These are phyloP conservation scores for Periophthalmodon schlosseri DNA, from an alignment of 2,113 vertebrate species.

Conservation along the genomic window DNA sequence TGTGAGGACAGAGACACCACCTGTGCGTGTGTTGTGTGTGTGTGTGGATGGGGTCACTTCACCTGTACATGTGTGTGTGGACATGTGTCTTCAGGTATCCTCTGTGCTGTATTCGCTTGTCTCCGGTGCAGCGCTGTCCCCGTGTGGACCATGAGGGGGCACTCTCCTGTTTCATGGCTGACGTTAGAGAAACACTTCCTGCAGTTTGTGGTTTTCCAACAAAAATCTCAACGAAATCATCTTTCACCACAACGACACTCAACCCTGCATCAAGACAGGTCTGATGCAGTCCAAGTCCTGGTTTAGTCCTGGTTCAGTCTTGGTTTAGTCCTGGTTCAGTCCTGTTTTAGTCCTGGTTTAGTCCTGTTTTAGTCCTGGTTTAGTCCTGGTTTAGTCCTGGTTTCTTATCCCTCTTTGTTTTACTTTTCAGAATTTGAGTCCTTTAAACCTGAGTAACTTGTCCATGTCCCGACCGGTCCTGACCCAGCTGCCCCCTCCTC, in stretches of 20 bases:
- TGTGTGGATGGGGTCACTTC: neutral
- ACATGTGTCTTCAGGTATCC: conserved; percentile 80
- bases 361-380: neutral
- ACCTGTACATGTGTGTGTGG: neutral
- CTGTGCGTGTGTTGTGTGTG: neutral
- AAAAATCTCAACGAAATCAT: conserved; percentile 78
- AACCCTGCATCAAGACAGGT: conserved; percentile 37
- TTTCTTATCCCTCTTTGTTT: neutral
- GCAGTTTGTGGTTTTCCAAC: conserved; percentile 84
- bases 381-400: neutral
- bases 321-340: neutral
- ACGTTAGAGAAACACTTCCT: conserved; percentile 73
- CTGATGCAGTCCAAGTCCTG: neutral
- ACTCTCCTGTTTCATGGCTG: conserved; percentile 79
- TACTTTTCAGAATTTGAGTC: conserved; percentile 67
- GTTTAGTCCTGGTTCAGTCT: neutral
- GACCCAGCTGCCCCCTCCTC: conserved; percentile 46
- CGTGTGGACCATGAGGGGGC: conserved; percentile 76
- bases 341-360: neutral
- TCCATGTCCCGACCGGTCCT: conserved; percentile 59
- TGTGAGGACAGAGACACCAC: no score
- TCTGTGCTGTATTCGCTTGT: conserved; percentile 86
- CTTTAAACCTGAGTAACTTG: conserved; percentile 67
- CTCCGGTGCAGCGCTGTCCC: conserved; percentile 83
- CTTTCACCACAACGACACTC: conserved; percentile 72